A percentile compares a stretch with the other conserved stretches of the same genome.
Evolutionary conservation across 2,113 vertebrate genomes (phyloP).

Genomic region (Nothobranchius kuhntae): DNA sequence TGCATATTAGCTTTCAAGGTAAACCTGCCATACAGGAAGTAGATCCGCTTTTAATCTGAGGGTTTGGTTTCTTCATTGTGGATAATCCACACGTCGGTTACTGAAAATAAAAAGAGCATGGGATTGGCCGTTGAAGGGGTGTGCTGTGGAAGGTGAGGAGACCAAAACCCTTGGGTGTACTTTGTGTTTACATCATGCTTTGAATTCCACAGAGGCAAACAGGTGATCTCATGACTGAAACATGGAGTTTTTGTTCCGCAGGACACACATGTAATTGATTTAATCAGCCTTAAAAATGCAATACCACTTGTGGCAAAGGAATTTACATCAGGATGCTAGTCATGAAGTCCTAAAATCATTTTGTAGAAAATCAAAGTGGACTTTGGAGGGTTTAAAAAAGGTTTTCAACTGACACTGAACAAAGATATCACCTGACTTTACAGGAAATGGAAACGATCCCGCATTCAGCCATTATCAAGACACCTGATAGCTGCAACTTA

Average conservation of each 20-base stretch:
- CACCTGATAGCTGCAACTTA: constrained; percentile 59
- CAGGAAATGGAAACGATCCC: neutral
- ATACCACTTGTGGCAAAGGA: too few relatives aligned
- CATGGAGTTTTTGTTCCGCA: too few relatives aligned
- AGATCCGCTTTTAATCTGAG: neutral
- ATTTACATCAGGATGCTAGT: too few relatives aligned
- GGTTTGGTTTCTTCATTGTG: neutral
- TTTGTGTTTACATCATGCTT: constrained; percentile 2
- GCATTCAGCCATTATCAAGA: too few relatives aligned
- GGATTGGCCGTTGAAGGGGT: constrained; percentile 41
- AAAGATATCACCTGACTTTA: neutral
- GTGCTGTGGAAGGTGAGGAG: constrained; percentile 8
- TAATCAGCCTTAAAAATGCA: neutral
- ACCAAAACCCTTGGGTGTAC: neutral
- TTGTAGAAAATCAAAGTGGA: too few relatives aligned
- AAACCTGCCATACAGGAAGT: neutral
- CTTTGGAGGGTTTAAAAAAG: neutral
- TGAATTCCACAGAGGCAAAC: too few relatives aligned
- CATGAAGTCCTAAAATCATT: too few relatives aligned
- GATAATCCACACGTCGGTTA: constrained; percentile 5
- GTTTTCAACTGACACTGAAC: too few relatives aligned
- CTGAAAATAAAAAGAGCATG: constrained; percentile 6
- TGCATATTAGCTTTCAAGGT: too few relatives aligned
- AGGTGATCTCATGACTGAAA: too few relatives aligned
- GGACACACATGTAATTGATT: neutral